Base-by-base conservation (phyloP, 2,113 vertebrate genomes). In the Kobus ellipsiprymnus region DNA sequence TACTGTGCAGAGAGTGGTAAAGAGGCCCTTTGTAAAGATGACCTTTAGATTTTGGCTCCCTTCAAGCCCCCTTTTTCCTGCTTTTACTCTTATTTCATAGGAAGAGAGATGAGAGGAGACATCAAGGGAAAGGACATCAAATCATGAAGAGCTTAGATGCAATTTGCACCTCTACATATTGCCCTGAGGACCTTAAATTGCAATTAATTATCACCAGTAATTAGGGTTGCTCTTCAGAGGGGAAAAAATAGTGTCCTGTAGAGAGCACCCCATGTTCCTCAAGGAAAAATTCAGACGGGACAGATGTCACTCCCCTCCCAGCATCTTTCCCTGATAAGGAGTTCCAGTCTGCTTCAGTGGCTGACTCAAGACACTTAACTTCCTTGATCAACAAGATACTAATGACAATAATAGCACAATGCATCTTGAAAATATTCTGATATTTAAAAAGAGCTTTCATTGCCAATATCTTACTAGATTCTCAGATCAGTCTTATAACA, bases 181-280 rank as follows among this genome's bases (percentile, higher is more conserved):
- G 48, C 40, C 85, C 81, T 30, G 30, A 80, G 91, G 91, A 94
- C 82, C 33, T 97, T 89, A 94, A 87, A 59, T 86, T 91, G 86
- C 74, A 96, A 92, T 52, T 97, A 97, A 97, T 97, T 97, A 97
- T 95, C 94, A 94, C 81, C 27, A 91, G 36, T 97, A 97, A 98
- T 96, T 98, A 98, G 46, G 48, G 33, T 8, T 97, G 21, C 44
- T 86, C 62, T 97, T 97, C 46, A 89, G 55, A 90, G 50, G 88
- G 54, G 81, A 46, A 83, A 87, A 94, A 91, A 92, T 57, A 84
- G 57, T 91, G 27, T 97, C 80, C 92, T 96, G 36, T 25, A 90
- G 71, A 90, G 54, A 97, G 60, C 30, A 86, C 7, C 19, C 40
- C 27, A 48, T 77, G 87, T 30, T 95, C 55, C 30, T 96, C 60